Evolutionary conservation across 2,797 vertebrate genomes (phyloP).

Genomic region (Novumbra hubbsi): DNA sequence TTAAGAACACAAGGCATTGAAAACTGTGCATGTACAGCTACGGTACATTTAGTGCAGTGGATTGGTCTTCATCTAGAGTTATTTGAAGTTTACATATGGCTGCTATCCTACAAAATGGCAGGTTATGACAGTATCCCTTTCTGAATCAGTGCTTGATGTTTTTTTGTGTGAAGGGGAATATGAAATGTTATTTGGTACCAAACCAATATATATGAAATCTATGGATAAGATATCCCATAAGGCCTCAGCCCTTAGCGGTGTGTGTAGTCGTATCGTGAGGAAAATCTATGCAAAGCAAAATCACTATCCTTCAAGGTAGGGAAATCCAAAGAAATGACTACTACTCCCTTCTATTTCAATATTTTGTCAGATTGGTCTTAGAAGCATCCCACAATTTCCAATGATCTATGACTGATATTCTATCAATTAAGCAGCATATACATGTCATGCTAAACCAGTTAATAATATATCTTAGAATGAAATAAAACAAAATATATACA

Average conservation of each 20-base stretch:
- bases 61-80: slow-evolving; percentile 45
- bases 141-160: slow-evolving; percentile 27
- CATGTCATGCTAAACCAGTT: slow-evolving; percentile 8
- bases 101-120: slow-evolving; percentile 82
- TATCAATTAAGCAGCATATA: slow-evolving; percentile 26
- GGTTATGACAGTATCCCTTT: slow-evolving; percentile 54
- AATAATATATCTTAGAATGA: neutral
- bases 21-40: slow-evolving; percentile 50
- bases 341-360: neutral
- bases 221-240: neutral
- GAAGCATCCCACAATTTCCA: neutral
- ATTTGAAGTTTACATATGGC: slow-evolving; percentile 72
- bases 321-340: slow-evolving; percentile 13
- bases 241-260: neutral
- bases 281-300: neutral
- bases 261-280: neutral
- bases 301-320: neutral
- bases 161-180: slow-evolving; percentile 34
- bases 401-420: neutral
- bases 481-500: neutral
- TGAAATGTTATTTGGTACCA: slow-evolving; percentile 16
- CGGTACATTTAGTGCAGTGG: slow-evolving; percentile 61
- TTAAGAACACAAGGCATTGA: slow-evolving; percentile 42
- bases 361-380: slow-evolving; percentile 11
- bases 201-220: slow-evolving; percentile 32